phyloP scores from a whole-genome alignment of 1,140 invertebrate genomes.

The Diprion similis region DNA sequence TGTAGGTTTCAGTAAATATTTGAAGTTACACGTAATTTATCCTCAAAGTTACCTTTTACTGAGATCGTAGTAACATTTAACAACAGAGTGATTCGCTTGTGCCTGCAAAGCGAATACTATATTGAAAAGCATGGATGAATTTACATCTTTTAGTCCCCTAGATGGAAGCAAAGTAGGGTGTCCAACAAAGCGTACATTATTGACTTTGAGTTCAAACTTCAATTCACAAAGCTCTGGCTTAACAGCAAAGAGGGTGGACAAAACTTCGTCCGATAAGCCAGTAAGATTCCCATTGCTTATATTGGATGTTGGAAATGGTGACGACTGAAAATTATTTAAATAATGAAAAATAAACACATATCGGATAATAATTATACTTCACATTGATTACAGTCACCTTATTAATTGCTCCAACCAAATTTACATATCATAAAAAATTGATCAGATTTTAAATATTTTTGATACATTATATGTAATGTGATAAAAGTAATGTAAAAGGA shows the following conservation, averaged over 20 bases:
- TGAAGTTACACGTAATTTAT: not conserved
- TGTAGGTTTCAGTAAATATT: conserved; percentile 4
- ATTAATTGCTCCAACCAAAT: too few relatives aligned
- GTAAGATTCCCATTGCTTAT: conserved; percentile 66
- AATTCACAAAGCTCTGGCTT: conserved; percentile 87
- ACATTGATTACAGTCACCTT: not conserved
- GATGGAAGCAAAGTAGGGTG: conserved; percentile 84
- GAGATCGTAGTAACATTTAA: conserved; percentile 94
- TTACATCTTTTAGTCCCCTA: conserved; percentile 68
- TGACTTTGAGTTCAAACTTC: conserved; percentile 94
- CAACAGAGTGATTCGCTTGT: conserved; percentile 89
- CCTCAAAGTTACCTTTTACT: conserved; percentile 69
- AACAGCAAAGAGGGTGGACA: conserved; percentile 91
- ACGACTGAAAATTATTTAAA: conserved; percentile 34
- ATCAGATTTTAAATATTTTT: not conserved
- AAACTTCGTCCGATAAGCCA: conserved; percentile 82
- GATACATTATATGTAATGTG: too few relatives aligned
- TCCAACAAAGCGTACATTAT: conserved; percentile 93
- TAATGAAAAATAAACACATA: too few relatives aligned
- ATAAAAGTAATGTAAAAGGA: too few relatives aligned
- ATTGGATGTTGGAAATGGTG: conserved; percentile 50
- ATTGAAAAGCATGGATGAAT: conserved; percentile 84
- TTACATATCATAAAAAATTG: conserved; percentile 13
- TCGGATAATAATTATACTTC: not conserved
- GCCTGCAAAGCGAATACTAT: conserved; percentile 92